Evolutionary conservation across 1,140 invertebrate genomes (phyloP).

Genomic region (Achroia grisella): DNA sequence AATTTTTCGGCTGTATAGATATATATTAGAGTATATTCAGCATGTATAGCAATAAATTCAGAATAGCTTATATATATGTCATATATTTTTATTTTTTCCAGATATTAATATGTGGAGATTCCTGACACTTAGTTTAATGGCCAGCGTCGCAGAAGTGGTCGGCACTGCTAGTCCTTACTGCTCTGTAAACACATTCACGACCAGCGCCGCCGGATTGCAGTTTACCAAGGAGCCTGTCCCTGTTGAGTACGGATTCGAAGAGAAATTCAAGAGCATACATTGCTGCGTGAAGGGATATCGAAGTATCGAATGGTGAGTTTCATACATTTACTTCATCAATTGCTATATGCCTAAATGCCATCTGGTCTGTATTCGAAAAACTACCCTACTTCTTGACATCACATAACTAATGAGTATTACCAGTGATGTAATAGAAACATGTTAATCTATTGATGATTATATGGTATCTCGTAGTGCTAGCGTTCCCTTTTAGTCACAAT

Average conservation of each 20-base stretch:
- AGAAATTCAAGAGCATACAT: constrained; percentile 82
- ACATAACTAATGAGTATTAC: too few species aligned
- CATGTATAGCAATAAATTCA: too few species aligned
- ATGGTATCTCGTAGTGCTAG: too few species aligned
- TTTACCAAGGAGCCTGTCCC: constrained; percentile 81
- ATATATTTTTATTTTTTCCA: constrained; percentile 18
- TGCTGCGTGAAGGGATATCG: constrained; percentile 83
- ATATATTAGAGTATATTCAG: too few species aligned
- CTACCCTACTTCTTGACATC: not conserved
- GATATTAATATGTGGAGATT: constrained; percentile 29
- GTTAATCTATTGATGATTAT: too few species aligned
- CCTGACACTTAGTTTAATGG: constrained; percentile 10
- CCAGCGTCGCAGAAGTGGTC: constrained; percentile 6
- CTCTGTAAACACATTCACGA: constrained; percentile 50
- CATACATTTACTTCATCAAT: constrained; percentile 6
- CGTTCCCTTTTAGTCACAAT: too few species aligned
- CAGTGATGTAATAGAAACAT: too few species aligned
- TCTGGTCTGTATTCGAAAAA: not conserved
- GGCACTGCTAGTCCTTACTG: constrained; percentile 53
- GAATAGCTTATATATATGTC: too few species aligned
- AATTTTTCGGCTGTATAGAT: too few species aligned
- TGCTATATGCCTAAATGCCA: constrained; percentile 12
- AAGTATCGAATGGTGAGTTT: constrained; percentile 84
- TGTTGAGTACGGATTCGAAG: constrained; percentile 78
- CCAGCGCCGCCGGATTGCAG: constrained; percentile 72